These are phyloP conservation scores for Lophotriccus pileatus DNA, from an alignment of 2,797 vertebrate genomes.

Conservation along the genomic window DNA sequence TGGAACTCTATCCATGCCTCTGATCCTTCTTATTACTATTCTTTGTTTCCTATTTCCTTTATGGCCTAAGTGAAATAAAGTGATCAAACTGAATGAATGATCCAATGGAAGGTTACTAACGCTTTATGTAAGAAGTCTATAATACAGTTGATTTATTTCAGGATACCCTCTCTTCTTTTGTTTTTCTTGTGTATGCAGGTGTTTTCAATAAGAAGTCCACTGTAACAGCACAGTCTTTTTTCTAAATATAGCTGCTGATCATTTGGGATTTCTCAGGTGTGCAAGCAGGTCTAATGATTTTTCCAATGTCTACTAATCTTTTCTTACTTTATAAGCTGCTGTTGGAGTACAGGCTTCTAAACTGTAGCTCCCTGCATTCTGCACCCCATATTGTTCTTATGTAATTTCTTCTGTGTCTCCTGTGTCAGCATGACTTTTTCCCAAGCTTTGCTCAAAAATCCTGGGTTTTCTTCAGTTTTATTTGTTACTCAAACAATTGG, in stretches of 20 bases:
- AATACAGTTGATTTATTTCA: not conserved
- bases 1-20: not conserved
- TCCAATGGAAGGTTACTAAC: not conserved
- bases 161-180: not conserved
- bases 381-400: not conserved
- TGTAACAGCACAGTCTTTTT: not conserved
- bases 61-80: not conserved
- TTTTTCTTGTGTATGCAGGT: not conserved
- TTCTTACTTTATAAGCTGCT: not conserved
- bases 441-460: not conserved
- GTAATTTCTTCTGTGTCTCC: not conserved
- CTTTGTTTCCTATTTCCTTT: not conserved
- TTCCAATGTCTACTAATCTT: not conserved
- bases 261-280: not conserved
- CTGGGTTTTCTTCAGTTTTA: not conserved
- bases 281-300: not conserved
- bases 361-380: not conserved
- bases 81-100: not conserved
- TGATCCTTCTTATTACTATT: conserved; percentile 5
- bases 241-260: not conserved
- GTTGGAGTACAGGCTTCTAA: not conserved
- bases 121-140: not conserved
- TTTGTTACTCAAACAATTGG: not conserved
- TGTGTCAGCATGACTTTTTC: not conserved
- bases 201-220: not conserved